Percentiles rank a stretch among this genome's conserved stretches.
phyloP scores from a whole-genome alignment of 1,140 invertebrate genomes.

The Solenopsis fugax region DNA sequence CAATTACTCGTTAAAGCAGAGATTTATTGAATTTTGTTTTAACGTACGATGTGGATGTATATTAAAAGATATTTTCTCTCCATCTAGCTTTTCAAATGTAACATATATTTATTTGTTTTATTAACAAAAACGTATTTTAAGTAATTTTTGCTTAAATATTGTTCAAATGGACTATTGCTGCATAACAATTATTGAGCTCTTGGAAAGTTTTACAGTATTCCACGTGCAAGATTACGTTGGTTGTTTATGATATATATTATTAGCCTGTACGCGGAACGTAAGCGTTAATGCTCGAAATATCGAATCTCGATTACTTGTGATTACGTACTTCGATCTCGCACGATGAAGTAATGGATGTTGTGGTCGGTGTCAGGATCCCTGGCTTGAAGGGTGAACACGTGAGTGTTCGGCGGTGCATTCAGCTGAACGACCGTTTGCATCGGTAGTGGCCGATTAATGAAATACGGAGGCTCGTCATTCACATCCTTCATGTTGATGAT shows the following conservation, averaged over 20 bases:
- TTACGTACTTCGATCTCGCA: constrained; percentile 92
- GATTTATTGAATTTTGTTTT: constrained; percentile 21
- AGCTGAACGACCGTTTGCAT: constrained; percentile 98
- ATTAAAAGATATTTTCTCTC: neutral
- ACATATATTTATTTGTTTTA: neutral
- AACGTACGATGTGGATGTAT: no score
- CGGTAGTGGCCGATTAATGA: constrained; percentile 97
- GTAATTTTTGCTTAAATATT: neutral
- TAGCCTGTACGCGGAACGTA: neutral
- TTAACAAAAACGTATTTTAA: neutral
- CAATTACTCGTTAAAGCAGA: constrained; percentile 10
- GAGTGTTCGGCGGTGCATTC: constrained; percentile 97
- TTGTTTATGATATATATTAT: constrained; percentile 26
- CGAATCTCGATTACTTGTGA: constrained; percentile 42
- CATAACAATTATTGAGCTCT: neutral
- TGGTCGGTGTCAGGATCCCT: constrained; percentile 97
- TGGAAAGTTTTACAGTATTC: neutral
- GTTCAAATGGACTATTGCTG: neutral
- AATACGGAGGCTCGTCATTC: constrained; percentile 98
- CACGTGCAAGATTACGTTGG: neutral
- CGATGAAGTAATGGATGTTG: constrained; percentile 98
- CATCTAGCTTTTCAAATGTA: neutral
- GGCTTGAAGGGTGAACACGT: constrained; percentile 98
- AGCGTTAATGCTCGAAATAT: constrained; percentile 38
- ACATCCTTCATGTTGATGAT: constrained; percentile 98